Evolutionary conservation across 2,113 vertebrate genomes (phyloP).

Genomic region (Apistogramma diplotaenia): DNA sequence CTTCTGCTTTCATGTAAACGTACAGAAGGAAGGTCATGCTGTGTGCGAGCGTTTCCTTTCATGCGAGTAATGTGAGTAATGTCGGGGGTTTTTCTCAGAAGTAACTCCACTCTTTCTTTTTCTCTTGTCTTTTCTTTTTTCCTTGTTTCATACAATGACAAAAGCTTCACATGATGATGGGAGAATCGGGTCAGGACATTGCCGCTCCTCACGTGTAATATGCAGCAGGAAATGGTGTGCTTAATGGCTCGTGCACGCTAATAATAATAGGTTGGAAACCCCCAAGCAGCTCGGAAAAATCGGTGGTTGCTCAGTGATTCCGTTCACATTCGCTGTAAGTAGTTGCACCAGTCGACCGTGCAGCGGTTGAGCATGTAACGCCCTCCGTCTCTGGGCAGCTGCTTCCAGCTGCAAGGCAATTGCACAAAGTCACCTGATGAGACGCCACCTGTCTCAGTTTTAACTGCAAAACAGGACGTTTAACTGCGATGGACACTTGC

Average conservation of each 20-base stretch:
- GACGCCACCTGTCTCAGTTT: neutral
- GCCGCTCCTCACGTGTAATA: neutral
- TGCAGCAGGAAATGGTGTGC: neutral
- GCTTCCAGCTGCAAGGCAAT: neutral
- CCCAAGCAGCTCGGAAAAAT: too few relatives aligned
- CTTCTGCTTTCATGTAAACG: constrained; percentile 29
- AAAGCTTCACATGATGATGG: neutral
- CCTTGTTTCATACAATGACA: neutral
- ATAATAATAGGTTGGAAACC: too few relatives aligned
- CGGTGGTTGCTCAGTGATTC: accelerated
- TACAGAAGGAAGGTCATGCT: neutral
- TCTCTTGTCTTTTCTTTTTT: too few relatives aligned
- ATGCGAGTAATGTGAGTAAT: neutral
- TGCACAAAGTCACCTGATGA: neutral
- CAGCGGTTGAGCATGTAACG: neutral
- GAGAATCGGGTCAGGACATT: neutral
- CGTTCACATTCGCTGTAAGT: neutral
- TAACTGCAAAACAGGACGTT: too few relatives aligned
- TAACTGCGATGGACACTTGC: too few relatives aligned
- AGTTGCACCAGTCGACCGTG: neutral
- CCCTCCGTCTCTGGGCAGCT: too few relatives aligned
- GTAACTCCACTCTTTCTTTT: neutral
- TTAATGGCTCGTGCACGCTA: too few relatives aligned
- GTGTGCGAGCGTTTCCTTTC: neutral
- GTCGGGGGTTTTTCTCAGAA: neutral